Conservation (phyloP, 1,140 invertebrate species). For the Eriosoma lanigerum region DNA sequence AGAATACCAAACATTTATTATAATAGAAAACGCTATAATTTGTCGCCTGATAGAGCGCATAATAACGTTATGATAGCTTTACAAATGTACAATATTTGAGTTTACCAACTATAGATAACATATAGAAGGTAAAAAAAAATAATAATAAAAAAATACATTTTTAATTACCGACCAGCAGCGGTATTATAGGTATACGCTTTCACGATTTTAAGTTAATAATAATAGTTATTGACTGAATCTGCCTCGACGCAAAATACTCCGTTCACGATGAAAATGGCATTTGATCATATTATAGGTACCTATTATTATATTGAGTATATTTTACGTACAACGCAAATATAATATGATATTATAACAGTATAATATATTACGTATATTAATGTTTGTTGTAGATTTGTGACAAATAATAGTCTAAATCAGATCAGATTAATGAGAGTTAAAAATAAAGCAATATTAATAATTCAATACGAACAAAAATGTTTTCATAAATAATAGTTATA, state of each 20-base stretch:
- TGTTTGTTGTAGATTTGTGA: too few relatives aligned
- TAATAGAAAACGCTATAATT: neutral
- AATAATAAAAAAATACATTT: neutral
- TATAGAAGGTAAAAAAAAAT: neutral
- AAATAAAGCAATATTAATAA: too few relatives aligned
- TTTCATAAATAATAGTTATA: too few relatives aligned
- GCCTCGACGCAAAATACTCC: neutral
- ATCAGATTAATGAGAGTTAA: too few relatives aligned
- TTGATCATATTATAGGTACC: neutral
- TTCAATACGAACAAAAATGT: too few relatives aligned
- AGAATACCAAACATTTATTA: too few relatives aligned
- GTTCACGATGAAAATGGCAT: neutral
- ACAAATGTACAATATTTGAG: neutral
- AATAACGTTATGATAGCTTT: neutral
- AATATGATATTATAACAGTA: too few relatives aligned
- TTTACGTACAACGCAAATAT: neutral
- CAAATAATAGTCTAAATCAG: too few relatives aligned
- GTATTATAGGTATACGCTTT: slow-evolving; percentile 14
- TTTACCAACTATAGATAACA: neutral
- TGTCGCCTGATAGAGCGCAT: slow-evolving; percentile 7
- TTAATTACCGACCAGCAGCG: neutral
- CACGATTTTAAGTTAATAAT: neutral
- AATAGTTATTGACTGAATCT: neutral
- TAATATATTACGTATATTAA: too few relatives aligned
- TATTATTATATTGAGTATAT: neutral